Conservation (phyloP, 2,888 invertebrate species). For the Platycheirus rosarum region DNA sequence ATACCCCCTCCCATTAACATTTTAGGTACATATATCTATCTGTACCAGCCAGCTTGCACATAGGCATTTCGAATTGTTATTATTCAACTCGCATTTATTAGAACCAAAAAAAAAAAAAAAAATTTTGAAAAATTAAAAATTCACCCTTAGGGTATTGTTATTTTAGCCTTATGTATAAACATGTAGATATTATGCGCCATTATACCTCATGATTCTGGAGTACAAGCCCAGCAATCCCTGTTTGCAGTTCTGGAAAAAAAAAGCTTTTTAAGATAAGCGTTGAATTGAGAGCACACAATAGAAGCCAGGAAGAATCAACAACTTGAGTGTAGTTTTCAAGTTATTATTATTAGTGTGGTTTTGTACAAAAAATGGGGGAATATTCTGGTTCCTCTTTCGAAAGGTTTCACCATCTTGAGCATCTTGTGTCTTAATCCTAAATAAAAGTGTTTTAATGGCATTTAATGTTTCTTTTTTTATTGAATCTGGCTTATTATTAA, state of each 20-base stretch:
- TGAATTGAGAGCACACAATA: slow-evolving; percentile 5
- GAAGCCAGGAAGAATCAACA: not conserved
- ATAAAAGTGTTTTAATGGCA: no score
- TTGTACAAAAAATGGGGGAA: no score
- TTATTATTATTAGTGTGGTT: not conserved
- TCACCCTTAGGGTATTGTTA: slow-evolving; percentile 37
- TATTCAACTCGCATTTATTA: slow-evolving; percentile 31
- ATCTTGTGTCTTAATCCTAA: no score
- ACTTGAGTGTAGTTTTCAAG: not conserved
- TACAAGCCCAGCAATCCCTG: not conserved
- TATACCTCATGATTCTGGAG: slow-evolving; percentile 4
- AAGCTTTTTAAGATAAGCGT: slow-evolving; percentile 24
- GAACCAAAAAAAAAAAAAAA: no score
- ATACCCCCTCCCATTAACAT: slow-evolving; percentile 1
- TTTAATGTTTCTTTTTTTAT: no score
- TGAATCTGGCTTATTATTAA: no score
- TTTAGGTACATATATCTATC: not conserved
- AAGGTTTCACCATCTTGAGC: no score
- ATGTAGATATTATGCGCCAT: slow-evolving; percentile 5
- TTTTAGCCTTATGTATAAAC: not conserved
- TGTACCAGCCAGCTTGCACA: not conserved
- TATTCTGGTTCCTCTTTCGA: no score
- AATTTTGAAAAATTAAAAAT: slow-evolving; percentile 32
- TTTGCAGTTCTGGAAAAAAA: slow-evolving; percentile 18
- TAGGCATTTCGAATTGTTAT: slow-evolving; percentile 35